These are phyloP conservation scores for Ciona savignyi DNA, from an alignment of 23 tunicate species.

Conservation along the genomic window DNA sequence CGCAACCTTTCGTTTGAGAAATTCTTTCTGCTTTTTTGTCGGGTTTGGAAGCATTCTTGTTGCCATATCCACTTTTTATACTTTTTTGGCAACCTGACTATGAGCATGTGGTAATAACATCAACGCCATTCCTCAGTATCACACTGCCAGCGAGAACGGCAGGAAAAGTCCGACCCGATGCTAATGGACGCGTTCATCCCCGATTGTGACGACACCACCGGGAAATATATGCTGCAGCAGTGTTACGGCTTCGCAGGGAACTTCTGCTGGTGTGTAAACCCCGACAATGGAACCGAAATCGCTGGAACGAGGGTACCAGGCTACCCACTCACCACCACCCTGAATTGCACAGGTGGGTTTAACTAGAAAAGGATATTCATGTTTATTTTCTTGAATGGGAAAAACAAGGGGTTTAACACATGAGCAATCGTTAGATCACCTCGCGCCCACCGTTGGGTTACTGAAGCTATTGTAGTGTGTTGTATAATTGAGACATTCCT, in stretches of 20 bases:
- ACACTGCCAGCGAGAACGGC: neutral
- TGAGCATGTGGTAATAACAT: too few species aligned
- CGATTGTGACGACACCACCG: conserved; percentile 3
- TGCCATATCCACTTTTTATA: too few species aligned
- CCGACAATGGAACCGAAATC: neutral
- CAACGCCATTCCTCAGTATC: neutral
- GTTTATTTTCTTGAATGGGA: too few species aligned
- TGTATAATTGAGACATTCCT: too few species aligned
- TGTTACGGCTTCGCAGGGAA: neutral
- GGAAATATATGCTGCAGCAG: neutral
- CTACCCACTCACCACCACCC: neutral
- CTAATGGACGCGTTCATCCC: neutral
- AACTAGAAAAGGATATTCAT: too few species aligned
- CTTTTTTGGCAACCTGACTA: too few species aligned
- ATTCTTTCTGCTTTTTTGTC: too few species aligned
- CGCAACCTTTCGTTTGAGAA: too few species aligned
- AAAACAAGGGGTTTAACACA: too few species aligned
- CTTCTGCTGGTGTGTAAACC: conserved; percentile 2
- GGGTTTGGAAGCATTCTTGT: neutral
- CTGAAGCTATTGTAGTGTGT: too few species aligned
- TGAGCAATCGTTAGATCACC: too few species aligned
- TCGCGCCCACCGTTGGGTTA: too few species aligned
- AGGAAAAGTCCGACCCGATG: neutral
- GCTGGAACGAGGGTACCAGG: neutral
- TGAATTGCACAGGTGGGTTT: conserved; percentile 6